Evolutionary conservation across 2,797 vertebrate genomes (phyloP).

Genomic region (Pseudochromis fuscus): DNA sequence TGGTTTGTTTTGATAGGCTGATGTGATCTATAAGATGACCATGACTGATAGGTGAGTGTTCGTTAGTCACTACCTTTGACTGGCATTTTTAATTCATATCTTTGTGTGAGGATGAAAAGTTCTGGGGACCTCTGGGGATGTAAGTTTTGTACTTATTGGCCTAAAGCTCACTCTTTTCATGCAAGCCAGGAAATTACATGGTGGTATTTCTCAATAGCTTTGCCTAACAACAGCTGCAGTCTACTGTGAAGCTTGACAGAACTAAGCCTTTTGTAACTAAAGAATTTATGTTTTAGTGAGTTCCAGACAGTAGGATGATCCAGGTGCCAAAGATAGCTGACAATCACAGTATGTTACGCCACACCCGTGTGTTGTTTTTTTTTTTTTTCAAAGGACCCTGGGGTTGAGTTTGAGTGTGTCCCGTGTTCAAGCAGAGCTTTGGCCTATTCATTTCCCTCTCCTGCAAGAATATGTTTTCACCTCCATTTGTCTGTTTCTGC

Average conservation of each 20-base stretch:
- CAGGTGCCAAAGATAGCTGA: not conserved
- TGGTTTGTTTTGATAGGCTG: constrained; percentile 85
- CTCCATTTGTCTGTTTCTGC: not conserved
- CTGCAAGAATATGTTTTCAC: not conserved
- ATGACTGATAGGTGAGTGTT: constrained; percentile 97
- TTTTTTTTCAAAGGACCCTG: not conserved
- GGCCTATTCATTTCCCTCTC: not conserved
- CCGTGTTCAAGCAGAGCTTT: not conserved
- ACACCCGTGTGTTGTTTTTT: constrained; percentile 14
- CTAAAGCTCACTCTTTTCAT: not conserved
- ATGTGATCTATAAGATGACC: constrained; percentile 98
- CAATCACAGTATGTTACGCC: not conserved
- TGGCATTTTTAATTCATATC: too few relatives aligned
- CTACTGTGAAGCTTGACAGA: not conserved
- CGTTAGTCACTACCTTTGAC: too few relatives aligned
- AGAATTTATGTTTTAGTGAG: not conserved
- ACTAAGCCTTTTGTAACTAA: not conserved
- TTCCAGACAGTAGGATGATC: constrained; percentile 9
- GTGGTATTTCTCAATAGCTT: not conserved
- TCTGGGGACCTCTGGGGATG: not conserved
- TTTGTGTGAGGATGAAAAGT: too few relatives aligned
- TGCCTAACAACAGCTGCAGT: not conserved
- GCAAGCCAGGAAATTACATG: not conserved
- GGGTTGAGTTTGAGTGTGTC: not conserved
- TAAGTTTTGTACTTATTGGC: not conserved